phyloP scores from a whole-genome alignment of 2,797 vertebrate species.

The Sebastes reedi region DNA sequence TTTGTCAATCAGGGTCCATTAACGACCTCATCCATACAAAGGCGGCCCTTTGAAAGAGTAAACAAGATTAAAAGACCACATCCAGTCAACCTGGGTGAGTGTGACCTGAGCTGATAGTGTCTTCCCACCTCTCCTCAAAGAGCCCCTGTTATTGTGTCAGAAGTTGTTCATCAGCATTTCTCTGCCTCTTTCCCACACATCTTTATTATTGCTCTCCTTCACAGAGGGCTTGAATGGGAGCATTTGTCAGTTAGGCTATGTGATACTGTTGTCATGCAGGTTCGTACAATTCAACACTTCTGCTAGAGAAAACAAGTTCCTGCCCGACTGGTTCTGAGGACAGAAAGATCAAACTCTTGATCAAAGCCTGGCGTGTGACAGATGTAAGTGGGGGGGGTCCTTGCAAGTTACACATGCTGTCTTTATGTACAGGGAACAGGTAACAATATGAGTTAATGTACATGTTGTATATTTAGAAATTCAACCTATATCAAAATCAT shows the following conservation, averaged over 20 bases:
- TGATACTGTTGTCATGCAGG: conserved; percentile 68
- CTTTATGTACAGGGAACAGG: background rate
- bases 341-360: conserved; percentile 5
- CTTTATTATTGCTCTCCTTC: conserved; percentile 21
- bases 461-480: background rate
- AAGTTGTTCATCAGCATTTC: conserved; percentile 58
- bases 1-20: conserved; percentile 53
- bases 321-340: conserved; percentile 69
- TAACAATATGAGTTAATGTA: background rate
- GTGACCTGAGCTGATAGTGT: conserved; percentile 31
- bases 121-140: conserved; percentile 50
- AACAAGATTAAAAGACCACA: conserved; percentile 5
- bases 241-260: conserved; percentile 39
- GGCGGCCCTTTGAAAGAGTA: conserved; percentile 22
- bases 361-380: background rate
- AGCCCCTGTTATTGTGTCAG: conserved; percentile 27
- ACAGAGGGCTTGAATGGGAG: conserved; percentile 12
- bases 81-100: conserved; percentile 11
- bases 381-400: background rate
- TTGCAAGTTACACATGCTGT: background rate
- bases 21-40: conserved; percentile 36
- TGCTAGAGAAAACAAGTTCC: conserved; percentile 35
- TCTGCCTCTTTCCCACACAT: conserved; percentile 36
- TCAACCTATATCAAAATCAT: background rate
- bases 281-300: conserved; percentile 44